These are phyloP conservation scores for Pseudococcus longispinus DNA, from an alignment of 2,888 invertebrate genomes.

Conservation along the genomic window DNA sequence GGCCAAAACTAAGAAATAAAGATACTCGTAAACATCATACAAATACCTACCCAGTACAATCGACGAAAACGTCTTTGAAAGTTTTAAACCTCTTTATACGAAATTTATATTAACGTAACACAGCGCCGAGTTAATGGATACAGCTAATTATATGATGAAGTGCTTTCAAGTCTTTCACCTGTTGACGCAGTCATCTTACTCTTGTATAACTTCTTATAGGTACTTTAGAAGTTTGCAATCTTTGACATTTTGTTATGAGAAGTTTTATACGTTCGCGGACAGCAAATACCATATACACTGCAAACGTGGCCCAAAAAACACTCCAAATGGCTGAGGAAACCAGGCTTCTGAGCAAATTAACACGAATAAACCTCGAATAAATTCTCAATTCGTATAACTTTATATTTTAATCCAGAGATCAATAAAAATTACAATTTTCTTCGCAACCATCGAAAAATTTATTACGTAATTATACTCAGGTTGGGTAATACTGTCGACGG, in stretches of 20 bases:
- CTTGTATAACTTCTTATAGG: background rate
- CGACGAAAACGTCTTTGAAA: slow-evolving; percentile 2
- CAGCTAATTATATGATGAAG: slow-evolving; percentile 26
- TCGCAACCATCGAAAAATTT: background rate
- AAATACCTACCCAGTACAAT: background rate
- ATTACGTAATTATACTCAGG: background rate
- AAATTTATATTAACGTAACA: background rate
- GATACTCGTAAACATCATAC: background rate
- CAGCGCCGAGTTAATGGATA: background rate
- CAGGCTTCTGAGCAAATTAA: background rate
- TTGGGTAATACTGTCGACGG: slow-evolving; percentile 10
- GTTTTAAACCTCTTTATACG: slow-evolving; percentile 17
- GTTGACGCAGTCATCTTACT: slow-evolving; percentile 15
- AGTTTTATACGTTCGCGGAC: background rate
- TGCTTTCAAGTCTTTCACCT: slow-evolving; percentile 19
- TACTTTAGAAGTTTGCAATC: background rate
- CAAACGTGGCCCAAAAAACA: background rate
- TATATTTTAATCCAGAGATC: background rate
- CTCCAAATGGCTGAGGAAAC: background rate
- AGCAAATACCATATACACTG: no score
- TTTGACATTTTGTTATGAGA: background rate
- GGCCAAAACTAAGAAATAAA: background rate
- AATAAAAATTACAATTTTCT: background rate
- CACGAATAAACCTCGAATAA: background rate
- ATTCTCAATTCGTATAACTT: background rate